Evolutionary conservation across 2,888 invertebrate genomes (phyloP).

Genomic region (Chironomus riparius): DNA sequence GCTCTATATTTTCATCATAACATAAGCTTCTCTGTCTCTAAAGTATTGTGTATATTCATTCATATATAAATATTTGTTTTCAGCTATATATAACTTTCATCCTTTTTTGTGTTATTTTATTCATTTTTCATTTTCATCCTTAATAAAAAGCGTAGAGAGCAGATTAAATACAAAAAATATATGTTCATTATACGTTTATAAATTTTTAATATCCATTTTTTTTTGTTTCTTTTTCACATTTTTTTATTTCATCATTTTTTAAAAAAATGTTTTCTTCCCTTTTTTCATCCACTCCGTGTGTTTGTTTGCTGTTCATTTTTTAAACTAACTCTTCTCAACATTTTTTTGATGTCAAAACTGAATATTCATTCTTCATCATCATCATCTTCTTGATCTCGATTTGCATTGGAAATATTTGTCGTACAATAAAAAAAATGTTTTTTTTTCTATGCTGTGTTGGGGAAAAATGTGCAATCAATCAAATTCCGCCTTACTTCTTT

Average conservation of each 20-base stretch:
- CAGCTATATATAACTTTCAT: slow-evolving; percentile 24
- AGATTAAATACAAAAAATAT: slow-evolving; percentile 27
- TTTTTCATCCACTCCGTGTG: not conserved
- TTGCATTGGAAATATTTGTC: too few relatives aligned
- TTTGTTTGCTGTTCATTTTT: too few relatives aligned
- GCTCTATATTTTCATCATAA: slow-evolving; percentile 17
- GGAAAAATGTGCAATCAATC: not conserved
- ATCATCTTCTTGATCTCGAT: too few relatives aligned
- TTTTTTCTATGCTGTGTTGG: not conserved
- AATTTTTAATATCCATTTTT: slow-evolving; percentile 24
- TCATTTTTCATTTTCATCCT: slow-evolving; percentile 1
- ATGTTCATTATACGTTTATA: slow-evolving; percentile 21
- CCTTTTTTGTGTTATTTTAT: slow-evolving; percentile 18
- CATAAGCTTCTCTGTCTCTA: slow-evolving; percentile 18
- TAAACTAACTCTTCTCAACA: too few relatives aligned
- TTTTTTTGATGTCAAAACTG: too few relatives aligned
- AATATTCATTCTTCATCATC: too few relatives aligned
- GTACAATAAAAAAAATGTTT: too few relatives aligned
- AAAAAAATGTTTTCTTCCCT: slow-evolving; percentile 7
- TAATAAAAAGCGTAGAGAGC: slow-evolving; percentile 27
- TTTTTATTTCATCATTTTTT: not conserved
- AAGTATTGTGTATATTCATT: slow-evolving; percentile 19
- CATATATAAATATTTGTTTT: slow-evolving; percentile 25
- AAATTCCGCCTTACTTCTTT: not conserved
- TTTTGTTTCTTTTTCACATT: not conserved